phyloP scores from a whole-genome alignment of 2,113 vertebrate species.

The Lagopus leucura region DNA sequence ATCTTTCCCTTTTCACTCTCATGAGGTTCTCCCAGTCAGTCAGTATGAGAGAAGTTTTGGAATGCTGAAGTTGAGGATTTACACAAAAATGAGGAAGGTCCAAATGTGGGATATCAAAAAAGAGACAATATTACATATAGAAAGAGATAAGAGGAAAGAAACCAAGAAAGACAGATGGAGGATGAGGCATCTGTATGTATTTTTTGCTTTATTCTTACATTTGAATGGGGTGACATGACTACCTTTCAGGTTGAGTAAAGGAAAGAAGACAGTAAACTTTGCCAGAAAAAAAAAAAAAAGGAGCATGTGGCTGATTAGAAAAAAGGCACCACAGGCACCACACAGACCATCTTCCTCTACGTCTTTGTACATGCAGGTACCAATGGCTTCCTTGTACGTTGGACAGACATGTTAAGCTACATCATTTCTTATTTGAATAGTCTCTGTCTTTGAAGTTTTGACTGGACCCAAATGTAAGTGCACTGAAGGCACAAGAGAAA shows the following conservation, averaged over 20 bases:
- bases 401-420: not conserved
- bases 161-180: not conserved
- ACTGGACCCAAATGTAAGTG: not conserved
- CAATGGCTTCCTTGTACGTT: not conserved
- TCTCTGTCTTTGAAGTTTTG: not conserved
- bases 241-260: not conserved
- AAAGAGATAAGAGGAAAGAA: not conserved
- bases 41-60: not conserved
- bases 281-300: not conserved
- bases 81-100: not conserved
- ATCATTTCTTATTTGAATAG: not conserved
- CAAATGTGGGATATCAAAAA: not conserved
- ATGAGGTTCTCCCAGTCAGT: not conserved
- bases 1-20: not conserved
- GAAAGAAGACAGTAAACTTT: not conserved
- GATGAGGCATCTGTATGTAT: not conserved
- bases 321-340: not conserved
- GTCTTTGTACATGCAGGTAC: not conserved
- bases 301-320: not conserved
- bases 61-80: not conserved
- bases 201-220: not conserved
- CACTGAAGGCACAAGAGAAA: not conserved
- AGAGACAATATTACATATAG: not conserved
- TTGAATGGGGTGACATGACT: not conserved
- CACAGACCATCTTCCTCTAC: not conserved